These are phyloP conservation scores for Nipponacmea schrenckii DNA, from an alignment of 2,888 invertebrate species.

Conservation along the genomic window DNA sequence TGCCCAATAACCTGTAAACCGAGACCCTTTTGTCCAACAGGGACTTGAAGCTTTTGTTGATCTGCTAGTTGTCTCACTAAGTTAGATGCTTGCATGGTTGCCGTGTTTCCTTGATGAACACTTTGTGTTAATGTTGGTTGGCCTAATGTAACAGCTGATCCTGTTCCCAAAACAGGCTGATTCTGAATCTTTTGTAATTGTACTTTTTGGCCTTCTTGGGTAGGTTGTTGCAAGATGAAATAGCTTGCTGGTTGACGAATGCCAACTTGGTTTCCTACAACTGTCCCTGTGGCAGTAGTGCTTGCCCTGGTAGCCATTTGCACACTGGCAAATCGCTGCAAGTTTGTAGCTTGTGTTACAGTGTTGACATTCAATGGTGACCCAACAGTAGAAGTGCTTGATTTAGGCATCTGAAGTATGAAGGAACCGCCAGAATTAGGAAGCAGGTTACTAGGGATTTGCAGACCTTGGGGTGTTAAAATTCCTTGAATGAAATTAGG, in stretches of 20 bases:
- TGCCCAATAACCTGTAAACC: conserved; percentile 1
- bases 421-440: conserved; percentile 9
- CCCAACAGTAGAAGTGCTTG: neutral
- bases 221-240: neutral
- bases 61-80: neutral
- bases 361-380: neutral
- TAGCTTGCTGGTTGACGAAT: neutral
- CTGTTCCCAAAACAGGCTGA: neutral
- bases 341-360: neutral
- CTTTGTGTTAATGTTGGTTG: neutral
- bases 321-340: neutral
- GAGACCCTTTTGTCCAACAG: neutral
- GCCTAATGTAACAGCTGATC: neutral
- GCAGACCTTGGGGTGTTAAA: conserved; percentile 44
- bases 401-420: neutral
- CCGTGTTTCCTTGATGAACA: neutral
- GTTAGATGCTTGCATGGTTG: neutral
- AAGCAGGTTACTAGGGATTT: conserved; percentile 32
- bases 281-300: neutral
- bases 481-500: conserved; percentile 46
- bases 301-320: neutral
- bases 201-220: neutral
- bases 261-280: neutral
- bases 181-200: neutral
- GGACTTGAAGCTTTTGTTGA: neutral